Base-by-base conservation (phyloP, 2,113 vertebrate species). In the Hirundichthys speculiger region DNA sequence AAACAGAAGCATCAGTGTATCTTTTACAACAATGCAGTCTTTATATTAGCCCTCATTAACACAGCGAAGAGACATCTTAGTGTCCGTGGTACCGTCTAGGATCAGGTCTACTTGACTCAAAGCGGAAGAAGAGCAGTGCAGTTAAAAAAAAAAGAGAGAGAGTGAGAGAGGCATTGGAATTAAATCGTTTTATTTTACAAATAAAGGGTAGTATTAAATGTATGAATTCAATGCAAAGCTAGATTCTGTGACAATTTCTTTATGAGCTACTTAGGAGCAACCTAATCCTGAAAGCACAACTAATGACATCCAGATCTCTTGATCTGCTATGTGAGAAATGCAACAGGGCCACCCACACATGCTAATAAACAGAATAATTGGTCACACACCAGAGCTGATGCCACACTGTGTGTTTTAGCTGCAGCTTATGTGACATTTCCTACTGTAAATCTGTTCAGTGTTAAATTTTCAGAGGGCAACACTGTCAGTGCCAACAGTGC, bases 401-500 rank as follows among this genome's bases (percentile, higher is more conserved):
- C 19, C 19, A 57, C 7, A 5, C 10, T 43, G 40, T 65, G 19
- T 67, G 5, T 51, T 50, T 51, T 13, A 25, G 19, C 27, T 48
- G 34, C 52, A 52, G 58, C 7, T 24, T 53, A 46, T 42, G 30
- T 60, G 55, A 62, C 27, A 30, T 65, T 65, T 54, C 55, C 25
- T 80, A 13, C 27, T 50, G 13, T 18, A 49, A 75, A 75, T 64
- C 48, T 61, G 47, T 71, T 75, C 62, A 3, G 43, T 79, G 69
- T 79, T 77, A 2, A 34, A 9, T 34, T 27, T 34, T 34, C 68
- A 62, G 43, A 64, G 34, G 78, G 25, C 21, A 64, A 78, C 73
- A 21, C 24, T 51, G 42, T 72, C 30, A 52, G 30, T 7, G 30
- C 30, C 30, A 6, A 4, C 25, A 27, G 52, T 0, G 34, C 20